Evolutionary conservation across 2,113 vertebrate genomes (phyloP).

Genomic region (Lagopus leucura): DNA sequence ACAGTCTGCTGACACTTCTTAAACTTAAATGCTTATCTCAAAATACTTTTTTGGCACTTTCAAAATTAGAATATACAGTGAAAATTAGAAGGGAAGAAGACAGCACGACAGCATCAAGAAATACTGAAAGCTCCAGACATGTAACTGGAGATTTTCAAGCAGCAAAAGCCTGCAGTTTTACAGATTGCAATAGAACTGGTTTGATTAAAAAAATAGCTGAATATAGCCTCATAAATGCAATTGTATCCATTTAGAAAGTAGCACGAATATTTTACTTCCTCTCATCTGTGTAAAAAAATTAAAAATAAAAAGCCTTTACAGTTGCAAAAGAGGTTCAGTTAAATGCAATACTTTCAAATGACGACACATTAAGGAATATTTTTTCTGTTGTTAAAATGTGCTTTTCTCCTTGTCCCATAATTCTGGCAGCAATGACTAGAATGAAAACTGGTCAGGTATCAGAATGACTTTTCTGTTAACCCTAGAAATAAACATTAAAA

Average conservation of each 20-base stretch:
- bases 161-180: background rate
- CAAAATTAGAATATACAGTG: background rate
- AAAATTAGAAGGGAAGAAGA: background rate
- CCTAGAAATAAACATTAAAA: background rate
- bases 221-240: background rate
- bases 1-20: background rate
- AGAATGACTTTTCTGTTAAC: background rate
- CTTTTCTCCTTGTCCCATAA: background rate
- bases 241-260: background rate
- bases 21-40: background rate
- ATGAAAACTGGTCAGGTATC: background rate
- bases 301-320: background rate
- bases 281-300: background rate
- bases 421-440: background rate
- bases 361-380: background rate
- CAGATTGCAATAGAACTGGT: background rate
- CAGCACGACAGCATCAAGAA: background rate
- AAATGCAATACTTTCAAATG: background rate
- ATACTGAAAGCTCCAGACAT: background rate
- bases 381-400: background rate
- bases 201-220: background rate
- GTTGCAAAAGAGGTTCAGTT: background rate
- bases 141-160: background rate
- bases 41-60: conserved; percentile 16
- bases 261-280: background rate